Percentiles rank a stretch among this genome's conserved stretches.
Conservation (phyloP, 2,797 vertebrate genomes). For the Peromyscus attwateri region DNA sequence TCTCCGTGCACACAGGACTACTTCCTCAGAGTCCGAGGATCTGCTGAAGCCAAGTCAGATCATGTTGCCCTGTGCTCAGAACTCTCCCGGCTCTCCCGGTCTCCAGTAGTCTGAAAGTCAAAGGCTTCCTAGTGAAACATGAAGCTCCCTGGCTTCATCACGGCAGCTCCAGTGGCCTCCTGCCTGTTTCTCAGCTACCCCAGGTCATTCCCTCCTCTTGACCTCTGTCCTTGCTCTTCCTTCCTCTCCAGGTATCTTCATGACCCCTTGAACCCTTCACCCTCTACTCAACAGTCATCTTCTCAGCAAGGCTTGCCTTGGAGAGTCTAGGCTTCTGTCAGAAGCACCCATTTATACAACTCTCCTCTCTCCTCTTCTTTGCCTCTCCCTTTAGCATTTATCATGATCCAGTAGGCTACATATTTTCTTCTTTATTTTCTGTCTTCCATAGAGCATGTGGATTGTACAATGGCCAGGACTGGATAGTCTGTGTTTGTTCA, state of each 20-base stretch:
- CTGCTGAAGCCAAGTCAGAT: background rate
- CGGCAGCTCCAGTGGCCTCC: background rate
- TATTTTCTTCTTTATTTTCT: background rate
- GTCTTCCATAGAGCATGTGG: background rate
- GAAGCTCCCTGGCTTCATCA: background rate
- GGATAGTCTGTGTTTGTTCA: constrained; percentile 12
- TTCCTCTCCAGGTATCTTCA: background rate
- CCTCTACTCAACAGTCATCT: background rate
- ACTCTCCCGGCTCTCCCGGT: background rate
- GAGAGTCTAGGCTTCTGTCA: background rate
- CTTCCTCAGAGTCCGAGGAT: background rate
- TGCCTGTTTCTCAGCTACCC: background rate
- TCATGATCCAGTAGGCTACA: background rate
- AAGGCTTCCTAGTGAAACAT: background rate
- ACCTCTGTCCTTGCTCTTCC: background rate
- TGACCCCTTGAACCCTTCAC: background rate
- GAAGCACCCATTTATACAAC: accelerated
- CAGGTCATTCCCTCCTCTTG: background rate
- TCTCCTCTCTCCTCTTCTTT: background rate
- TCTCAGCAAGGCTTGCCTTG: background rate
- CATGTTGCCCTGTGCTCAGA: background rate
- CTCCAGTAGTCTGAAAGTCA: background rate
- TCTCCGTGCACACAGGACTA: background rate
- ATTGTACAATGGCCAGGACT: background rate
- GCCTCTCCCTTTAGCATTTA: background rate